Percentiles rank a stretch among this genome's conserved stretches.
These are phyloP conservation scores for Dorcus hopei DNA, from an alignment of 2,888 invertebrate species.

Conservation along the genomic window DNA sequence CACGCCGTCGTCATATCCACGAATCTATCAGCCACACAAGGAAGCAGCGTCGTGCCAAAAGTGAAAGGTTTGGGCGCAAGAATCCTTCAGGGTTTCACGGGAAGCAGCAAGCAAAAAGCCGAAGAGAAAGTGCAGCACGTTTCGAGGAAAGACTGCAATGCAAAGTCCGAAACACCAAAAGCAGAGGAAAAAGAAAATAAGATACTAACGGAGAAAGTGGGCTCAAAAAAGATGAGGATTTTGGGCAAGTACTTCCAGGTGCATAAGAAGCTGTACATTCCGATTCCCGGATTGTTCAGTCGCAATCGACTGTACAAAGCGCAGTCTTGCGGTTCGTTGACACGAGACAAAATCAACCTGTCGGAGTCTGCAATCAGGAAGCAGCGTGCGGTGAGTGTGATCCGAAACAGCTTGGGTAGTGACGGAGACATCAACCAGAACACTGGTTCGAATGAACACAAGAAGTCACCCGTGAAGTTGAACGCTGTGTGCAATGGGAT, in stretches of 20 bases:
- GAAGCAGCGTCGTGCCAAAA: slow-evolving; percentile 43
- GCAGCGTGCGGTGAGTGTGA: slow-evolving; percentile 49
- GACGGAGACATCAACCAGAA: slow-evolving; percentile 57
- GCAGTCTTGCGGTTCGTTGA: slow-evolving; percentile 61
- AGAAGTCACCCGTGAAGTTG: slow-evolving; percentile 37
- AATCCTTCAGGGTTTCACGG: slow-evolving; percentile 48
- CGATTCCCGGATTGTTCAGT: slow-evolving; percentile 56
- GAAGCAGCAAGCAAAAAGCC: slow-evolving; percentile 23
- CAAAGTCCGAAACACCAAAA: slow-evolving; percentile 12
- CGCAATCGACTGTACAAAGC: slow-evolving; percentile 60
- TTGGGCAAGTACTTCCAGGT: slow-evolving; percentile 68
- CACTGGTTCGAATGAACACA: slow-evolving; percentile 37
- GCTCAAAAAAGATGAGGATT: slow-evolving; percentile 56
- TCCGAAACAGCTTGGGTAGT: slow-evolving; percentile 42
- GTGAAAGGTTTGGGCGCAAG: slow-evolving; percentile 54
- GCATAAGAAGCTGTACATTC: slow-evolving; percentile 62
- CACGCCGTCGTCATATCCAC: slow-evolving; percentile 43
- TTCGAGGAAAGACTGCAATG: slow-evolving; percentile 28
- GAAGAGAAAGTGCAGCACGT: slow-evolving; percentile 38
- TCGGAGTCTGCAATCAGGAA: slow-evolving; percentile 43
- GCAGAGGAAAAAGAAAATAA: slow-evolving; percentile 33
- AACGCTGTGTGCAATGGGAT: slow-evolving; percentile 49
- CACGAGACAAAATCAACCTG: slow-evolving; percentile 52
- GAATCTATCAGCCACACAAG: slow-evolving; percentile 39
- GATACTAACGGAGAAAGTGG: slow-evolving; percentile 15